Evolutionary conservation across 2,888 invertebrate genomes (phyloP), one percentile per base, ranked within the genome.

Genomic region (Lycophotia porphyrea): DNA sequence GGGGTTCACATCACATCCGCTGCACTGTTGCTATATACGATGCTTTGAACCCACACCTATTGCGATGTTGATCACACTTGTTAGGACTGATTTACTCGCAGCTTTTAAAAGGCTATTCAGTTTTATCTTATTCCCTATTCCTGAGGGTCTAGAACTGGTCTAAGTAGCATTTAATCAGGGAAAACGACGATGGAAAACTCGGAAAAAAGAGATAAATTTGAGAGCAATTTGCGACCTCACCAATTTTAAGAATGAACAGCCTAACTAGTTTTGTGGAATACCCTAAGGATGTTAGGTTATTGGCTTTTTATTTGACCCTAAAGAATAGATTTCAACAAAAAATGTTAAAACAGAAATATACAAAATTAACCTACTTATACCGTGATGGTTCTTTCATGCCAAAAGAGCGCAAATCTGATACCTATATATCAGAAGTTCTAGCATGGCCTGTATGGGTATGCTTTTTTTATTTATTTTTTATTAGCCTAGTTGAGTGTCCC

Each of bases 1-100:
- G 27, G 24, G 60, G 85, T 71, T 84, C 85, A 76, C 31, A 65
- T 44, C 36, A 31, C 67, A 81, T 82, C 82, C 82, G 82, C 60
- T 71, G 74, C 69, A 55, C 67, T 80, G 44, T 47, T 68, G 39
- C n/a, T n/a, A n/a, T n/a, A n/a, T n/a, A n/a, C n/a, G n/a, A n/a
- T n/a, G n/a, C 18, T 0, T 49, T 27, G n/a, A 60, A 39, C 73
- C 47, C 72, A 55, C 58, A 66, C 63, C 39, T 73, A 58, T 44
- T 64, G 34, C 65, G 24, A 61, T 42, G n/a, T 36, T 39, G 47
- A 65, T 61, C 73, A 5, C 31, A 64, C 55, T 84, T 71, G 47
- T 42, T 55, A 15, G 7, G n/a, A 71, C 7, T 44, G 34, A 55
- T 67, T 77, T 68, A 52, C 15, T 36, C 11, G 13, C n/a, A 7